phyloP scores from a whole-genome alignment of 2,113 vertebrate genomes.

The Misgurnus mizolepis region DNA sequence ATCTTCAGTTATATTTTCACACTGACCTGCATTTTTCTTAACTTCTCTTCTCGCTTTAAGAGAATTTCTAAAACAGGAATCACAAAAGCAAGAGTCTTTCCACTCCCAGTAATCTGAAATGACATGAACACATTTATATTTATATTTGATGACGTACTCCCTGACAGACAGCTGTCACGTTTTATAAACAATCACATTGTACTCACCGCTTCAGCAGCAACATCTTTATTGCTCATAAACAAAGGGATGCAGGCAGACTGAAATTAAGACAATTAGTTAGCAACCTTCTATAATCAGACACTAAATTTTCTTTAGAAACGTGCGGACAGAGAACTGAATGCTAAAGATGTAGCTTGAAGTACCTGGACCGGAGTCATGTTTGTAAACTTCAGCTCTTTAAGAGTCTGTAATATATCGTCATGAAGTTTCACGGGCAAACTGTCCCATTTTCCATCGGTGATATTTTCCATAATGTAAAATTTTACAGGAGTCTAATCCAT shows the following conservation, averaged over 20 bases:
- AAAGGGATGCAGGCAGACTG: constrained; percentile 93
- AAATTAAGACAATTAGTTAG: constrained; percentile 14
- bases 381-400: constrained; percentile 80
- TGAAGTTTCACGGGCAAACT: constrained; percentile 80
- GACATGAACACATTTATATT: neutral
- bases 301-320: neutral
- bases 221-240: constrained; percentile 96
- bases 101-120: constrained; percentile 90
- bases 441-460: constrained; percentile 81
- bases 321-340: neutral
- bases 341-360: neutral
- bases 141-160: neutral
- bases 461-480: constrained; percentile 77
- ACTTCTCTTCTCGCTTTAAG: constrained; percentile 84
- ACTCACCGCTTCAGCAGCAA: constrained; percentile 94
- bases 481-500: neutral
- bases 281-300: neutral
- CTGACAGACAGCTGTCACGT: neutral
- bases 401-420: constrained; percentile 72
- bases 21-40: constrained; percentile 90
- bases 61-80: constrained; percentile 93
- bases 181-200: neutral
- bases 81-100: constrained; percentile 93
- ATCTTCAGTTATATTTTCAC: no score
- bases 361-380: constrained; percentile 97